Evolutionary conservation across 1,140 invertebrate species (phyloP), one percentile per base, ranked within the genome.

Genomic region (Trichonephila clavipes): DNA sequence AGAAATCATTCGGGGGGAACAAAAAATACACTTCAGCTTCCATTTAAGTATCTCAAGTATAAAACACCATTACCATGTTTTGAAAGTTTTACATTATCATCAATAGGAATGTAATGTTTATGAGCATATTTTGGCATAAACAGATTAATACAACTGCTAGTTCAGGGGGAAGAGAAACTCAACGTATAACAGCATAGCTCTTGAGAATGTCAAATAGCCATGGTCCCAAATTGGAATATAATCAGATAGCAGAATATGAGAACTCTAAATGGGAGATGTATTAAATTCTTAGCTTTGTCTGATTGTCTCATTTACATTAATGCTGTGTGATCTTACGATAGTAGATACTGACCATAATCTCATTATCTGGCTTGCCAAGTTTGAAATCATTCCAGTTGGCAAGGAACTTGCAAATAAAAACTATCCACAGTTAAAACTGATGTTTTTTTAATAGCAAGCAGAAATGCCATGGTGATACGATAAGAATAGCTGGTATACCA

Each of bases 81-180:
- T 61, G 87, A 72, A 81, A 61, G n/a, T 62, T 62, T 92, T 86
- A 16, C 64, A 92, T 34, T 87, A 28, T 86, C 72, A 77, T 24
- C 61, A 88, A 88, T 64, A 88, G 92, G 92, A 93, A 93, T 93
- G 92, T 93, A 93, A 93, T 88, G 86, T 88, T 88, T 88, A 81
- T 93, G 92, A 93, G 92, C 92, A 93, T 88, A 88, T 88, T 93
- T 93, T 93, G 91, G 91, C 91, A 92, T 82, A 90, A 69, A 92
- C 58, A 85, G 34, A 69, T 87, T 19, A 72, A 51, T 77, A 69
- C 72, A 28, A 77, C 28, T 77, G 28, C 28, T 34, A 77, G 28
- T 77, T 77, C 24, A 40, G 16, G 16, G 34, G 28, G 34, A 77
- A 72, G 28, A 40, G 34, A 77, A 77, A 77, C 24, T 77, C 16